These are phyloP conservation scores for Aurelia coerulea DNA, from an alignment of 30 jellyfish, hydroid and myxozoan species.

Conservation along the genomic window DNA sequence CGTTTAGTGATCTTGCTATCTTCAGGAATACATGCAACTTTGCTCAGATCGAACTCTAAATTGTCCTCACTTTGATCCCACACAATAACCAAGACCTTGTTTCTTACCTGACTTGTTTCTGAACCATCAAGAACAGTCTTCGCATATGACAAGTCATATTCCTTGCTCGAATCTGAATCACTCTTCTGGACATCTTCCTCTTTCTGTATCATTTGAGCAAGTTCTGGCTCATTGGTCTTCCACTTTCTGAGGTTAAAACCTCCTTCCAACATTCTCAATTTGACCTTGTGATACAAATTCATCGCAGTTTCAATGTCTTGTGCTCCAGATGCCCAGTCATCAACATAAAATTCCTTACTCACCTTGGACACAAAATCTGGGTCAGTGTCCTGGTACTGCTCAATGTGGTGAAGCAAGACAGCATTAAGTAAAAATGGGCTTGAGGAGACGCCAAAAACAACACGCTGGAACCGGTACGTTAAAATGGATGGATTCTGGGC, in stretches of 20 bases:
- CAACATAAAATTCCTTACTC: constrained; percentile 19
- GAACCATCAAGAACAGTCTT: background rate
- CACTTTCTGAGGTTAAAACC: constrained; percentile 51
- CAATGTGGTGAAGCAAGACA: constrained; percentile 50
- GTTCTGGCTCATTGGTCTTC: constrained; percentile 31
- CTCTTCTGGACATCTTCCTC: background rate
- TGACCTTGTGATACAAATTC: constrained; percentile 6
- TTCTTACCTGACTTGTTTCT: background rate
- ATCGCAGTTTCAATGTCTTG: background rate
- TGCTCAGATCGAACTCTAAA: background rate
- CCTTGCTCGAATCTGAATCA: background rate
- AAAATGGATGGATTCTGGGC: background rate
- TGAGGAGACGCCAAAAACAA: constrained; percentile 34
- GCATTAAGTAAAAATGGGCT: constrained; percentile 49
- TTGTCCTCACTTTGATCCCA: background rate
- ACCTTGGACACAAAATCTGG: constrained; percentile 35
- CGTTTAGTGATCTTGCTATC: background rate
- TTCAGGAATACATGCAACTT: background rate
- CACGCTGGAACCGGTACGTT: constrained; percentile 21
- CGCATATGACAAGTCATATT: background rate
- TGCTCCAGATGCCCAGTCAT: constrained; percentile 21
- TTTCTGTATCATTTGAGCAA: background rate
- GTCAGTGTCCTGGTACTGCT: constrained; percentile 24
- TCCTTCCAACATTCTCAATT: constrained; percentile 18
- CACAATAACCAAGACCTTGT: background rate